These are phyloP conservation scores for Hyperoplus immaculatus DNA, from an alignment of 2,797 vertebrate species.

Conservation along the genomic window DNA sequence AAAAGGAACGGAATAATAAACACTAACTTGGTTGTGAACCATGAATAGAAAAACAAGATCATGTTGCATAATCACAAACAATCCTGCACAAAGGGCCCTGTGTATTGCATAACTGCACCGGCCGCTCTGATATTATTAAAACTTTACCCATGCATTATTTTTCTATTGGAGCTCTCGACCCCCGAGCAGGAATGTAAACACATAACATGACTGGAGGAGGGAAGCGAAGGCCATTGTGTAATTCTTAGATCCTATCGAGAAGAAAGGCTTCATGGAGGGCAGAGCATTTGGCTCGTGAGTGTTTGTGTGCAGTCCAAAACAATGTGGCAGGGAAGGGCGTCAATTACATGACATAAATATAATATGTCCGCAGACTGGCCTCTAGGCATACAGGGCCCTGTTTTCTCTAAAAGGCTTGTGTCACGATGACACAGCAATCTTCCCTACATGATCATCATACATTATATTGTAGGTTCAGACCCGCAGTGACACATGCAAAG, in stretches of 20 bases:
- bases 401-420: neutral
- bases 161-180: constrained; percentile 47
- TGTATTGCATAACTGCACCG: constrained; percentile 68
- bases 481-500: neutral
- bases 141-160: constrained; percentile 68
- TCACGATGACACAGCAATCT: constrained; percentile 51
- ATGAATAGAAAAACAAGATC: constrained; percentile 67
- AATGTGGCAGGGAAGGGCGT: constrained; percentile 7
- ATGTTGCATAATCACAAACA: constrained; percentile 74
- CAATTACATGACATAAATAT: constrained; percentile 19
- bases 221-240: constrained; percentile 20
- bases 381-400: neutral
- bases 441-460: neutral
- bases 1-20: constrained; percentile 49
- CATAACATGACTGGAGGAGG: constrained; percentile 24
- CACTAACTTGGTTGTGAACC: constrained; percentile 57
- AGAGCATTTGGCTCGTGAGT: constrained; percentile 5
- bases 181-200: constrained; percentile 69
- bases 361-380: neutral
- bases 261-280: constrained; percentile 22
- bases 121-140: constrained; percentile 71
- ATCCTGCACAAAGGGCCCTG: constrained; percentile 71
- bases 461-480: neutral
- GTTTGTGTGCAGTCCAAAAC: constrained; percentile 4
- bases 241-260: constrained; percentile 24